These are phyloP conservation scores for Channa argus DNA, from an alignment of 2,113 vertebrate species.

Conservation along the genomic window DNA sequence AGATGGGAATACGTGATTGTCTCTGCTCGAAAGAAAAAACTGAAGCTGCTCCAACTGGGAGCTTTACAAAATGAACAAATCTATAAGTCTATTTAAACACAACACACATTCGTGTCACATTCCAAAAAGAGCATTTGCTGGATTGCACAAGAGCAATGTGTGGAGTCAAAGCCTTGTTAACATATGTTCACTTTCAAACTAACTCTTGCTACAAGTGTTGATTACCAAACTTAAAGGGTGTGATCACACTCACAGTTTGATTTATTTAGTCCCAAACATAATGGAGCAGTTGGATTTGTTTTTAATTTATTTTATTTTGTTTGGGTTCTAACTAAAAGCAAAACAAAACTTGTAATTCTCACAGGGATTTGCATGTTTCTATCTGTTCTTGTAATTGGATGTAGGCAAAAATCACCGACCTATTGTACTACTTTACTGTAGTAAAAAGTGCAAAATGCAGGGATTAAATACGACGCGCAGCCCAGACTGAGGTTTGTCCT, in stretches of 20 bases:
- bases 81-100: slow-evolving; percentile 21
- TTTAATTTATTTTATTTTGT: background rate
- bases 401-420: background rate
- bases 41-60: background rate
- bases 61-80: slow-evolving; percentile 19
- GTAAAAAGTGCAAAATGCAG: background rate
- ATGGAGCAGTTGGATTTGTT: background rate
- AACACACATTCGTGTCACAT: slow-evolving; percentile 1
- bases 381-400: rapidly evolving
- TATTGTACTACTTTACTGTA: background rate
- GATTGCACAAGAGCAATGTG: background rate
- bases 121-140: slow-evolving; percentile 38
- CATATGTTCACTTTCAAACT: slow-evolving; percentile 37
- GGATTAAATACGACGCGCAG: background rate
- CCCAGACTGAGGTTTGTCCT: background rate
- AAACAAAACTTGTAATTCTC: background rate
- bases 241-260: slow-evolving; percentile 43
- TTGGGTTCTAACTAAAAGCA: slow-evolving; percentile 1
- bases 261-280: slow-evolving; percentile 28
- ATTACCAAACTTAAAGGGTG: slow-evolving; percentile 37
- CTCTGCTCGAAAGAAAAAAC: slow-evolving; percentile 1
- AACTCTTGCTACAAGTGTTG: slow-evolving; percentile 45
- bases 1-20: slow-evolving; percentile 32
- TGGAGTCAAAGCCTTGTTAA: slow-evolving; percentile 13
- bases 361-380: background rate